Evolutionary conservation across 1,140 invertebrate genomes (phyloP).

Genomic region (Phymastichus coffea): DNA sequence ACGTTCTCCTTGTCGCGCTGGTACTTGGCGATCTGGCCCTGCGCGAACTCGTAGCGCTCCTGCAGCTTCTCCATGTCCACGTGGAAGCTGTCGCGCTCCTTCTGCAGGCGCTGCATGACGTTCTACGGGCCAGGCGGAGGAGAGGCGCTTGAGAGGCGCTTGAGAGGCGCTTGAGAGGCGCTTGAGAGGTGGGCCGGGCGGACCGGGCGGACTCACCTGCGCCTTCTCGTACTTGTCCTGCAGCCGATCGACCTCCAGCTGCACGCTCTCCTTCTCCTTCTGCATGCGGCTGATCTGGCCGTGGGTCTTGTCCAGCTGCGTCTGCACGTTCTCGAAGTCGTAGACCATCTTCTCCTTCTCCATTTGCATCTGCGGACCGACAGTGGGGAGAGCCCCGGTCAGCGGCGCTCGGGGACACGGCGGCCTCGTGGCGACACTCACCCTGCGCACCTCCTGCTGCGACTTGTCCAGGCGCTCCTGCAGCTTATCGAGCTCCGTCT

Average conservation of each 20-base stretch:
- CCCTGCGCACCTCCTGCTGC: slow-evolving; percentile 76
- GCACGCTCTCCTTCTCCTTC: slow-evolving; percentile 84
- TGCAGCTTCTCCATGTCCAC: slow-evolving; percentile 79
- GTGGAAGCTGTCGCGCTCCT: slow-evolving; percentile 79
- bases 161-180: too few relatives aligned
- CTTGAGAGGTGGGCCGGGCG: too few relatives aligned
- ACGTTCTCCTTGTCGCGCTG: slow-evolving; percentile 82
- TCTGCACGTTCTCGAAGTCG: slow-evolving; percentile 86
- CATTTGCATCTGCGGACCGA: slow-evolving; percentile 70
- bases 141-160: too few relatives aligned
- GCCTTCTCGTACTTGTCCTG: slow-evolving; percentile 87
- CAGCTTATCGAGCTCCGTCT: slow-evolving; percentile 86
- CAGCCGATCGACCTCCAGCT: slow-evolving; percentile 80
- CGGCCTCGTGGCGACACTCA: slow-evolving; percentile 48
- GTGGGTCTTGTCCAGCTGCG: slow-evolving; percentile 85
- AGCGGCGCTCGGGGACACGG: background rate
- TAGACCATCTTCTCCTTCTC: slow-evolving; percentile 88
- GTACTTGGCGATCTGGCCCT: slow-evolving; percentile 77
- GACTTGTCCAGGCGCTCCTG: slow-evolving; percentile 84
- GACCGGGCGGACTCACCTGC: too few relatives aligned
- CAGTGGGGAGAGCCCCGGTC: background rate
- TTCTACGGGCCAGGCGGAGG: slow-evolving; percentile 52
- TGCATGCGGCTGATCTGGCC: slow-evolving; percentile 82
- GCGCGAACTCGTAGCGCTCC: slow-evolving; percentile 76
- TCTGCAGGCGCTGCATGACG: slow-evolving; percentile 76